Conservation (phyloP, 2,888 invertebrate species). For the Tridacna crocea region DNA sequence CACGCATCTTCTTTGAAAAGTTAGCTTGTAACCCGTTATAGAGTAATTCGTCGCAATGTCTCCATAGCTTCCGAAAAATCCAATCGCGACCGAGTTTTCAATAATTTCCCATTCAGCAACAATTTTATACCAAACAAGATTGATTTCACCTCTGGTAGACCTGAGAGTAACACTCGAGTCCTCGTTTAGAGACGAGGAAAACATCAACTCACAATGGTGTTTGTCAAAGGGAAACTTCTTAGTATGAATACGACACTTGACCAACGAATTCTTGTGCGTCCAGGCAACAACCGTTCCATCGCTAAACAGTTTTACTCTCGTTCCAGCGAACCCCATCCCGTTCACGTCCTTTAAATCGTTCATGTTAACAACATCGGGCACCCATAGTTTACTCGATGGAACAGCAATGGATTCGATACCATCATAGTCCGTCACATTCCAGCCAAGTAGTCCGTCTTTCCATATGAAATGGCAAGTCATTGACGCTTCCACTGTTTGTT, state of each 20-base stretch:
- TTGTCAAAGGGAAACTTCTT: slow-evolving; percentile 1
- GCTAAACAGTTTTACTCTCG: neutral
- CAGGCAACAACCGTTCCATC: neutral
- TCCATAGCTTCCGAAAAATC: neutral
- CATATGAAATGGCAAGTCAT: neutral
- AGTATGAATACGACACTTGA: neutral
- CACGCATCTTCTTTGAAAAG: neutral
- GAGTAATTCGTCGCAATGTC: neutral
- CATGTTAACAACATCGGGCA: neutral
- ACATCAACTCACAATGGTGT: neutral
- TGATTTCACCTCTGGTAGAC: neutral
- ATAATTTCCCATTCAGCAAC: neutral
- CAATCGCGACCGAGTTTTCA: neutral
- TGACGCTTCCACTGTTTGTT: neutral
- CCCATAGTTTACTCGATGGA: neutral
- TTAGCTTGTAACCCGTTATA: neutral
- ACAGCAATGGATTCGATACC: neutral
- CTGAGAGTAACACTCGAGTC: neutral
- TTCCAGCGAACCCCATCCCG: neutral
- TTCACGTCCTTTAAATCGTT: neutral
- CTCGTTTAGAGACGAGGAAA: neutral
- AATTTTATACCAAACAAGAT: neutral
- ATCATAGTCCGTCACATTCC: neutral
- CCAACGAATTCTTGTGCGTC: neutral
- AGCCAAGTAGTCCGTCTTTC: neutral